A percentile compares a stretch with the other conserved stretches of the same genome.
Evolutionary conservation across 2,113 vertebrate genomes (phyloP).

Genomic region (Xyrauchen texanus): DNA sequence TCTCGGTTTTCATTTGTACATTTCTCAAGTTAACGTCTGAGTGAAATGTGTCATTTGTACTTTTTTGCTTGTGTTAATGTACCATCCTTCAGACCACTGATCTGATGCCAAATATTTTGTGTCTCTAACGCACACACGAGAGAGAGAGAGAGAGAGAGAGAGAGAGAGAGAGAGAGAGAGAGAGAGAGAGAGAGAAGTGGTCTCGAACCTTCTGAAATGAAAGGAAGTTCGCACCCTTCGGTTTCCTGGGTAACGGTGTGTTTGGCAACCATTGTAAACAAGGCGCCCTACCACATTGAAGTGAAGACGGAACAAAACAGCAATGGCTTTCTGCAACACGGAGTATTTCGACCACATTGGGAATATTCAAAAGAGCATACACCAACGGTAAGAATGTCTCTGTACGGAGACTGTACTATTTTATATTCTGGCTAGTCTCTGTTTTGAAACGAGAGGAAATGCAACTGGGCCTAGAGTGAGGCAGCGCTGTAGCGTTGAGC

Average conservation of each 20-base stretch:
- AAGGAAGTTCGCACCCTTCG: slow-evolving; percentile 7
- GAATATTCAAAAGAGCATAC: slow-evolving; percentile 63
- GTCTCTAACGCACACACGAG: too few relatives aligned
- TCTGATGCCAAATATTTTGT: too few relatives aligned
- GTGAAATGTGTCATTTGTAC: too few relatives aligned
- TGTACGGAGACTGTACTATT: too few relatives aligned
- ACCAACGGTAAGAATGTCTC: slow-evolving; percentile 60
- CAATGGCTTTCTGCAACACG: slow-evolving; percentile 54
- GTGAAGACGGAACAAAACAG: background rate
- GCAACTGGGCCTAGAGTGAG: slow-evolving; percentile 13
- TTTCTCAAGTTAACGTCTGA: too few relatives aligned
- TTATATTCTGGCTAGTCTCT: too few relatives aligned
- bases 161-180: too few relatives aligned
- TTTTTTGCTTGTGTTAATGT: too few relatives aligned
- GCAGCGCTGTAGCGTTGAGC: slow-evolving; percentile 18
- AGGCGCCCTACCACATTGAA: background rate
- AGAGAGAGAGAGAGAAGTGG: too few relatives aligned
- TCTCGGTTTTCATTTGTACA: too few relatives aligned
- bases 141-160: too few relatives aligned
- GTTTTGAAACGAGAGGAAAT: background rate
- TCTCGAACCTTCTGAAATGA: background rate
- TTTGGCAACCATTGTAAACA: slow-evolving; percentile 75
- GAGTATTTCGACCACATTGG: slow-evolving; percentile 67
- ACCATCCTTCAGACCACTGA: too few relatives aligned
- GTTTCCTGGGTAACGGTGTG: slow-evolving; percentile 70